These are phyloP conservation scores for Syncerus caffer DNA, from an alignment of 2,797 vertebrate genomes.

Conservation along the genomic window DNA sequence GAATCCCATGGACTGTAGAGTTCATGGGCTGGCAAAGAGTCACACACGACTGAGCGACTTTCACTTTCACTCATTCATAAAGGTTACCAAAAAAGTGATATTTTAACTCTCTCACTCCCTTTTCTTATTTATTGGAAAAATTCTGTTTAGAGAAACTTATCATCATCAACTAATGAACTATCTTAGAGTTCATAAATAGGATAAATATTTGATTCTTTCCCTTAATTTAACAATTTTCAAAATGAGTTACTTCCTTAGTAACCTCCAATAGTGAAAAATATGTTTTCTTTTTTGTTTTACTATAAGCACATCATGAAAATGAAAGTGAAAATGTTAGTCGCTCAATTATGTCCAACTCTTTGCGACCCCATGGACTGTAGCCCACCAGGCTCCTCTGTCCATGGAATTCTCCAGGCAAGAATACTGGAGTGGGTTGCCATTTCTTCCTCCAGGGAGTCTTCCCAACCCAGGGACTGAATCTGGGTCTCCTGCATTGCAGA, in stretches of 20 bases:
- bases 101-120: background rate
- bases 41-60: background rate
- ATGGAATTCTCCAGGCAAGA: background rate
- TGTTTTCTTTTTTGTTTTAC: background rate
- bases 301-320: background rate
- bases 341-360: background rate
- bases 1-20: background rate
- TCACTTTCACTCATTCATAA: background rate
- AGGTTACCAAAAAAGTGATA: background rate
- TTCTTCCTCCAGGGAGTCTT: background rate
- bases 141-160: background rate
- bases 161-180: background rate
- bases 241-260: background rate
- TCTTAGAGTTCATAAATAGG: background rate
- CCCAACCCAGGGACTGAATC: background rate
- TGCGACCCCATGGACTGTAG: background rate
- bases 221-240: background rate
- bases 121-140: background rate
- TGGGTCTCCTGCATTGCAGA: background rate
- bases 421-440: background rate
- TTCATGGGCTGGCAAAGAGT: background rate
- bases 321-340: background rate
- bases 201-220: background rate
- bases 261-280: background rate
- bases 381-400: background rate